These are phyloP conservation scores for Phasianus colchicus DNA, from an alignment of 2,113 vertebrate species.

Conservation along the genomic window DNA sequence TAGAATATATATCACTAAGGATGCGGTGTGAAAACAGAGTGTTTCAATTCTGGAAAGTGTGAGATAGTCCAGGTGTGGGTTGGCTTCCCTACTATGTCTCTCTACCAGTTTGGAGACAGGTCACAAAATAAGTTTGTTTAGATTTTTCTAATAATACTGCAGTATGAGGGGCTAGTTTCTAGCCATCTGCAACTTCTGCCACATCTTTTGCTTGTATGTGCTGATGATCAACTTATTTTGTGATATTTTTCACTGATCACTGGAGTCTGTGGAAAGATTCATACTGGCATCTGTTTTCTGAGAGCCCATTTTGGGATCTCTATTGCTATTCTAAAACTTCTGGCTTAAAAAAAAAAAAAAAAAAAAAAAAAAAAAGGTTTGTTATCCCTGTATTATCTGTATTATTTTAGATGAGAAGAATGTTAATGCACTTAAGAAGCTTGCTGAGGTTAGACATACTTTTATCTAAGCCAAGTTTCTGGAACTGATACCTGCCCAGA, in stretches of 20 bases:
- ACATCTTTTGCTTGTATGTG: not conserved
- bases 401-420: not conserved
- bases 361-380: not conserved
- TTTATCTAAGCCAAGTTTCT: not conserved
- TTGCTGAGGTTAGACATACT: not conserved
- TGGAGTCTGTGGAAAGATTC: not conserved
- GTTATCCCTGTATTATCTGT: not conserved
- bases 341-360: not conserved
- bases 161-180: not conserved
- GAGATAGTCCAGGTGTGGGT: not conserved
- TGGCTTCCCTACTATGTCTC: not conserved
- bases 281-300: not conserved
- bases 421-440: rapidly evolving
- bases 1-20: not conserved
- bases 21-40: not conserved
- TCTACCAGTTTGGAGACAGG: not conserved
- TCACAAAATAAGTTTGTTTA: not conserved
- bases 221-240: not conserved
- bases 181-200: not conserved
- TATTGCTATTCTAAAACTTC: not conserved
- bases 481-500: not conserved
- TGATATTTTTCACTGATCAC: not conserved
- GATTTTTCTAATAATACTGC: not conserved
- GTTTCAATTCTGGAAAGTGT: not conserved
- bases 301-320: not conserved